These are phyloP conservation scores for Tiliacea citrago DNA, from an alignment of 2,888 invertebrate genomes.

Conservation along the genomic window DNA sequence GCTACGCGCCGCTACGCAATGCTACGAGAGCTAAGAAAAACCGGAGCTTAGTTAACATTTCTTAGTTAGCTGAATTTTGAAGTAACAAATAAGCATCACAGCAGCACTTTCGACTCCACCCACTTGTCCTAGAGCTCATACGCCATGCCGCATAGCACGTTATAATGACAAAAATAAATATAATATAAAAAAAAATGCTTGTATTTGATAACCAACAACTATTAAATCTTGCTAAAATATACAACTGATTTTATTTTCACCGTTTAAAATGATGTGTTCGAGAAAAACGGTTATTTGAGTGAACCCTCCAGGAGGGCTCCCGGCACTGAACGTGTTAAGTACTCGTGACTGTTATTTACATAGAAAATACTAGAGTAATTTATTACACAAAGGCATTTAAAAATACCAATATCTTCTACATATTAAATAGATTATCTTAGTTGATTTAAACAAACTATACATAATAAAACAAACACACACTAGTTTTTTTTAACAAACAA, in stretches of 20 bases:
- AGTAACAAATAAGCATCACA: neutral
- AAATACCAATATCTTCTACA: neutral
- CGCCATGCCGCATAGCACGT: too few species aligned
- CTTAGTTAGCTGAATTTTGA: neutral
- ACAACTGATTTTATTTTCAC: too few species aligned
- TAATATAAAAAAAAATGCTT: too few species aligned
- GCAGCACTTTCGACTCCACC: too few species aligned
- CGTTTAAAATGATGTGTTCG: too few species aligned
- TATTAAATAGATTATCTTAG: neutral
- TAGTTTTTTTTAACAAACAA: constrained; percentile 20
- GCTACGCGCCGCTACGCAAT: constrained; percentile 29
- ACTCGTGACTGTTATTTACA: neutral
- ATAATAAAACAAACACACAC: constrained; percentile 9
- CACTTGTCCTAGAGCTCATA: too few species aligned
- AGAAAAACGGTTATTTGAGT: too few species aligned
- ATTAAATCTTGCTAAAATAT: too few species aligned
- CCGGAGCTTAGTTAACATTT: neutral
- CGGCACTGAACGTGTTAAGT: too few species aligned
- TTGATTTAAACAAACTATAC: constrained; percentile 17
- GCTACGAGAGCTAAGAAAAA: constrained; percentile 29
- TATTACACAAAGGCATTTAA: neutral
- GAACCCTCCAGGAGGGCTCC: too few species aligned
- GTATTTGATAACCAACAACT: too few species aligned
- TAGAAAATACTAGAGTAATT: neutral
- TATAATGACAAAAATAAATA: too few species aligned